Percentiles rank a stretch among this genome's conserved stretches.
Conservation (phyloP, 2,797 vertebrate species). For the Avahi laniger region DNA sequence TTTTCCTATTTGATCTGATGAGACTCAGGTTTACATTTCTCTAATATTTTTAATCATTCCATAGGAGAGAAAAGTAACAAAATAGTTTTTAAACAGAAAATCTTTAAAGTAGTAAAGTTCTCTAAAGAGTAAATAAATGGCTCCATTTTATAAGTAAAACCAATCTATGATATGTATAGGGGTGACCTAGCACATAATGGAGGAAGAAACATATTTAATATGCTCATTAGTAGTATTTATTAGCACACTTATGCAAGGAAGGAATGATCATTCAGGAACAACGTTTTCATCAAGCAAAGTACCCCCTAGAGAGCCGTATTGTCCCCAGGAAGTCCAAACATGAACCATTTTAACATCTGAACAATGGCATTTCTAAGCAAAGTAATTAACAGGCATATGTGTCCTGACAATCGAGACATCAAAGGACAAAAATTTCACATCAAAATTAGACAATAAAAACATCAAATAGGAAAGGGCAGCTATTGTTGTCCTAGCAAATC, state of each 20-base stretch:
- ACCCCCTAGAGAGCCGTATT: constrained; percentile 41
- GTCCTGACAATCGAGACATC: constrained; percentile 45
- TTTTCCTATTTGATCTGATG: not conserved
- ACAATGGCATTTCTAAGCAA: constrained; percentile 48
- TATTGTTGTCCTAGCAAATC: constrained; percentile 20
- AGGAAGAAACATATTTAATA: constrained; percentile 51
- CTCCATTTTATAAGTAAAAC: constrained; percentile 51
- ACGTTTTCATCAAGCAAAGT: constrained; percentile 54
- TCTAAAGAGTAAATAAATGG: constrained; percentile 47
- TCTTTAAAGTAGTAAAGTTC: not conserved
- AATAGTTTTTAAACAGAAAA: not conserved
- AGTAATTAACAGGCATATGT: constrained; percentile 47
- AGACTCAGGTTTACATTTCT: not conserved
- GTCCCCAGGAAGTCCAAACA: constrained; percentile 15
- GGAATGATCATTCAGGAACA: constrained; percentile 39
- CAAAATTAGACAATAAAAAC: constrained; percentile 50
- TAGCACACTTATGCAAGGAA: not conserved
- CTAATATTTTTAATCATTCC: not conserved
- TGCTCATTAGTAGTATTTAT: not conserved
- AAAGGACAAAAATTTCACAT: constrained; percentile 43
- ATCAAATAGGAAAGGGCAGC: constrained; percentile 21
- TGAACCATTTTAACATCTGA: constrained; percentile 35
- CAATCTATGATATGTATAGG: constrained; percentile 18
- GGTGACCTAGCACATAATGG: constrained; percentile 50
- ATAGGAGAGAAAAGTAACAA: not conserved